Conservation (phyloP, 2,888 invertebrate species). For the Dermolepida albohirtum region DNA sequence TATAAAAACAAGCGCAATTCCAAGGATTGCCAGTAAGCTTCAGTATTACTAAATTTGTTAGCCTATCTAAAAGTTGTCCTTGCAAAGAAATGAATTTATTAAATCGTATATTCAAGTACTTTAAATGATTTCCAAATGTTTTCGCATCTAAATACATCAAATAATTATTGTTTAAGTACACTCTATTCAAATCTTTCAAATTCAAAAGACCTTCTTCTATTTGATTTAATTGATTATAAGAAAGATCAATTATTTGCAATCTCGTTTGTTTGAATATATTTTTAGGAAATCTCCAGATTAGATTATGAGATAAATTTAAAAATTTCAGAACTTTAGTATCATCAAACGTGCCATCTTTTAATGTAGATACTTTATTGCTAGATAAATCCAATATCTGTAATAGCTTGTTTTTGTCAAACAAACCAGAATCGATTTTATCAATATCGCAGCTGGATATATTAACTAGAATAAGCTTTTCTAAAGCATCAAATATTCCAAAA, state of each 20-base stretch:
- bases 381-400: conserved; percentile 48
- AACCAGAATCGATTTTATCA: conserved; percentile 32
- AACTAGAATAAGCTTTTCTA: conserved; percentile 39
- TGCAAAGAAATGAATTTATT: conserved; percentile 51
- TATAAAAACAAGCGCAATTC: conserved; percentile 50
- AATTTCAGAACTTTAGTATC: conserved; percentile 44
- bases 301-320: conserved; percentile 50
- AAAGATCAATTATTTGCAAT: conserved; percentile 49
- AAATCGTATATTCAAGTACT: conserved; percentile 48
- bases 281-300: conserved; percentile 42
- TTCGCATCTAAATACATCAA: conserved; percentile 47
- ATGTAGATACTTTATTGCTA: conserved; percentile 44
- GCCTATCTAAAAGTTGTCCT: conserved; percentile 47
- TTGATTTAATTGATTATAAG: conserved; percentile 48
- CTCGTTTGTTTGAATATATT: conserved; percentile 48
- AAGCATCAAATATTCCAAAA: conserved; percentile 40
- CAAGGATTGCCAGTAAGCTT: conserved; percentile 52
- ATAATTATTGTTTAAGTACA: conserved; percentile 48
- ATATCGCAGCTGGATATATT: conserved; percentile 45
- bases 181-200: conserved; percentile 45
- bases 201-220: conserved; percentile 46
- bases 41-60: conserved; percentile 47
- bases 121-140: conserved; percentile 42
- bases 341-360: conserved; percentile 45
- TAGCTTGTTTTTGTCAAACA: conserved; percentile 47